Base-by-base conservation (phyloP, 2,113 vertebrate genomes). In the Mohoua ochrocephala region DNA sequence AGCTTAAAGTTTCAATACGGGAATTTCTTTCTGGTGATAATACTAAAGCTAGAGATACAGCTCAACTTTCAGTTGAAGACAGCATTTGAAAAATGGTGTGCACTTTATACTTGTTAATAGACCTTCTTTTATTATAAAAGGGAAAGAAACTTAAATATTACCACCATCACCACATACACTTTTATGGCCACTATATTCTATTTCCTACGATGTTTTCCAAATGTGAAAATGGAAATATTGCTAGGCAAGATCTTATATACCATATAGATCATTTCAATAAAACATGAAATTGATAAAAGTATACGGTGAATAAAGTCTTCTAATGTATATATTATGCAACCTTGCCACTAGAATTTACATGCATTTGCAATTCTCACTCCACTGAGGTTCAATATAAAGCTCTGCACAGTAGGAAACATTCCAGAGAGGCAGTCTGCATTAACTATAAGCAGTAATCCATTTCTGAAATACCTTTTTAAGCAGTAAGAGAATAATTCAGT, bases 401-500 rank as follows among this genome's bases (percentile, higher is more conserved):
- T 94, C 91, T 94, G 81, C 77, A 89, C 27, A 57, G 71, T 26
- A 94, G 54, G 67, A 94, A 91, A 50, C 35, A 92, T 57, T 97
- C 90, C 75, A 96, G 74, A 95, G 82, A 63, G 74, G 39, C 49
- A 97, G 89, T 77, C 60, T 96, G 93, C 79, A 93, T 91, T 91
- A 97, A 92, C 49, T 44, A 90, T 67, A 97, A 63, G 28, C 65
- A 93, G 60, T 65, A 95, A 97, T 94, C 80, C 77, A 96, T 93
- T 97, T 96, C 71, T 94, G 70, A 95, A 97, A 96, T 73, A 83
- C 13, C 75, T 84, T 95, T 95, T 77, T 85, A 67, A 95, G 77
- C 87, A 96, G 73, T 95, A 95, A 97, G 69, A 93, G 81, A 94
- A 94, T 95, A 98, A 97, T 96, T 95, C 94, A 96, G 79, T 94